Conservation (phyloP, 2,113 vertebrate genomes). For the Carassius gibelio region DNA sequence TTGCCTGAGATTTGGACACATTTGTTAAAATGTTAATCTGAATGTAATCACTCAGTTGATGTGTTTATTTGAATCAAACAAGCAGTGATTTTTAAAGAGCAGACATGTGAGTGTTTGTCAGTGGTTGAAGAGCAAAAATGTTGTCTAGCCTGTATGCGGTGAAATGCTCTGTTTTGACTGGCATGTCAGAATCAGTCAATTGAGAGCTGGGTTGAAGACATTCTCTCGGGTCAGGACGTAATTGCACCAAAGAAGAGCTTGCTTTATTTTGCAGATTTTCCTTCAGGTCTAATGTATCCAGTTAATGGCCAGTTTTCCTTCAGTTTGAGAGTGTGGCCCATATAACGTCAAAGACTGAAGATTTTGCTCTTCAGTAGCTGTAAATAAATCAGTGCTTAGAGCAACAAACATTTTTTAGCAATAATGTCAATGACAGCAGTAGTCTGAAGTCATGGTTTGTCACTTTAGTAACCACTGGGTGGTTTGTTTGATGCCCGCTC, state of each 20-base stretch:
- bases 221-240: slow-evolving; percentile 10
- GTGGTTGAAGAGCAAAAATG: slow-evolving; percentile 32
- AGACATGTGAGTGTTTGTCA: slow-evolving; percentile 7
- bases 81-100: not conserved
- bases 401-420: not conserved
- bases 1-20: not conserved
- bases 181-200: slow-evolving; percentile 31
- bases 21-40: not conserved
- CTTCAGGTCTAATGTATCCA: not conserved
- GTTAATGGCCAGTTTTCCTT: not conserved
- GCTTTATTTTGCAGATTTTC: not conserved
- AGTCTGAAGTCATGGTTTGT: not conserved
- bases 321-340: not conserved
- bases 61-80: not conserved
- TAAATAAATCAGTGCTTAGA: not conserved
- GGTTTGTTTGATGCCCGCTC: not conserved
- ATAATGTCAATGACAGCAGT: not conserved
- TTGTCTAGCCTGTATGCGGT: slow-evolving; percentile 19
- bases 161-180: slow-evolving; percentile 34
- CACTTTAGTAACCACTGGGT: not conserved
- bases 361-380: slow-evolving; percentile 4
- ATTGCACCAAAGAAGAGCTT: slow-evolving; percentile 25
- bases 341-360: not conserved
- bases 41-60: not conserved
- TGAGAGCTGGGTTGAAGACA: slow-evolving; percentile 9